Conservation (phyloP, 2,797 vertebrate species). For the Tachyglossus aculeatus region DNA sequence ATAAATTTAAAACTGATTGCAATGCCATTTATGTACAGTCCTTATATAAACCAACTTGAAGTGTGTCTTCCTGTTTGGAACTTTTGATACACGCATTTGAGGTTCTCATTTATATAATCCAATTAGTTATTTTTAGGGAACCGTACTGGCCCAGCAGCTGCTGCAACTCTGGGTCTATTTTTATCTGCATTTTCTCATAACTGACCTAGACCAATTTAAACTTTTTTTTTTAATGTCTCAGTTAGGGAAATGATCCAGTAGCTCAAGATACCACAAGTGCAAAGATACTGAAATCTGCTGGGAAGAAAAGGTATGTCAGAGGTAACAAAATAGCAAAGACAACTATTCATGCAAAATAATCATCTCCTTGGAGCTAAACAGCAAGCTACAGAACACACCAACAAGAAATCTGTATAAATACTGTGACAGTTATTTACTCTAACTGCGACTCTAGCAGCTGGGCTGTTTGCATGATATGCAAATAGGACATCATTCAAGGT, state of each 20-base stretch:
- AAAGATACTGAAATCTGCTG: constrained; percentile 38
- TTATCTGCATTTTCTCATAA: constrained; percentile 2
- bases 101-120: too few relatives aligned
- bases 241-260: constrained; percentile 46
- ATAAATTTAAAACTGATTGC: too few relatives aligned
- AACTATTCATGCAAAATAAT: constrained; percentile 38
- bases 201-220: constrained; percentile 30
- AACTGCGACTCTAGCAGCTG: constrained; percentile 71
- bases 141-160: constrained; percentile 10
- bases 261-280: neutral
- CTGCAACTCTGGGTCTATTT: constrained; percentile 18
- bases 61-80: too few relatives aligned
- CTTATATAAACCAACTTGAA: too few relatives aligned
- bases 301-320: too few relatives aligned
- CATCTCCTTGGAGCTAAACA: constrained; percentile 37
- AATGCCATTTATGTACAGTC: too few relatives aligned
- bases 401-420: constrained; percentile 65
- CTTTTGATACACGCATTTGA: too few relatives aligned
- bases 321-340: constrained; percentile 20
- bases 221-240: constrained; percentile 25
- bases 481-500: constrained; percentile 67
- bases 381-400: constrained; percentile 54
- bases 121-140: neutral
- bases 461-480: constrained; percentile 72
- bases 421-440: constrained; percentile 66